Percentiles rank a stretch among this genome's conserved stretches.
Conservation (phyloP, 2,113 vertebrate species). For the Bubo scandiacus region DNA sequence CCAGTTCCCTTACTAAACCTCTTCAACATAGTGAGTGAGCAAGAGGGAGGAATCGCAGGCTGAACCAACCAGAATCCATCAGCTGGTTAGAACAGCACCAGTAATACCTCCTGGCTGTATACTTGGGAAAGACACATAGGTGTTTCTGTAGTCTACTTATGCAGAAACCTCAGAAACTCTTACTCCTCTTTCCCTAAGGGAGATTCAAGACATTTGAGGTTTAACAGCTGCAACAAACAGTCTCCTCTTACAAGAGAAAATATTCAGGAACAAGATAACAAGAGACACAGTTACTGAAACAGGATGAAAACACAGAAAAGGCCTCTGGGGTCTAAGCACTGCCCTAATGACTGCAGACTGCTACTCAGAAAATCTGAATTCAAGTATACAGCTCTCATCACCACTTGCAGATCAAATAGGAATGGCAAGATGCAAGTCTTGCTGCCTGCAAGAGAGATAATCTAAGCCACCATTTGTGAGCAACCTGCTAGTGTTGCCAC, state of each 20-base stretch:
- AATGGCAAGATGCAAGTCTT: constrained; percentile 41
- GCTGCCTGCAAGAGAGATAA: constrained; percentile 19
- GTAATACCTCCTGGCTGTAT: background rate
- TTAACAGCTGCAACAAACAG: constrained; percentile 61
- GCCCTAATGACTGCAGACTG: constrained; percentile 43
- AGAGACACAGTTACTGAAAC: constrained; percentile 45
- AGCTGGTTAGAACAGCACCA: background rate
- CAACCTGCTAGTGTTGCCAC: background rate
- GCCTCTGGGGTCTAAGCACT: constrained; percentile 39
- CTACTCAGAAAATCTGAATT: constrained; percentile 26
- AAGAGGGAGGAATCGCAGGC: background rate
- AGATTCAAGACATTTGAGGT: constrained; percentile 45
- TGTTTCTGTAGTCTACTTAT: background rate
- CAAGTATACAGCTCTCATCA: constrained; percentile 3
- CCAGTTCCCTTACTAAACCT: background rate
- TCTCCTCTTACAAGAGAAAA: constrained; percentile 48
- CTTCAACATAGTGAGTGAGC: accelerated
- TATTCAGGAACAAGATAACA: constrained; percentile 60
- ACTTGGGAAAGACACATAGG: background rate
- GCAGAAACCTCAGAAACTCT: constrained; percentile 26
- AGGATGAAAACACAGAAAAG: constrained; percentile 47
- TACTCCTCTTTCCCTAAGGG: constrained; percentile 39
- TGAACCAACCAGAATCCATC: background rate
- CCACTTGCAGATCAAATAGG: constrained; percentile 19
- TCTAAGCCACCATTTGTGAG: constrained; percentile 11